Evolutionary conservation across 1,140 invertebrate species (phyloP).

Genomic region (Hetaerina americana): DNA sequence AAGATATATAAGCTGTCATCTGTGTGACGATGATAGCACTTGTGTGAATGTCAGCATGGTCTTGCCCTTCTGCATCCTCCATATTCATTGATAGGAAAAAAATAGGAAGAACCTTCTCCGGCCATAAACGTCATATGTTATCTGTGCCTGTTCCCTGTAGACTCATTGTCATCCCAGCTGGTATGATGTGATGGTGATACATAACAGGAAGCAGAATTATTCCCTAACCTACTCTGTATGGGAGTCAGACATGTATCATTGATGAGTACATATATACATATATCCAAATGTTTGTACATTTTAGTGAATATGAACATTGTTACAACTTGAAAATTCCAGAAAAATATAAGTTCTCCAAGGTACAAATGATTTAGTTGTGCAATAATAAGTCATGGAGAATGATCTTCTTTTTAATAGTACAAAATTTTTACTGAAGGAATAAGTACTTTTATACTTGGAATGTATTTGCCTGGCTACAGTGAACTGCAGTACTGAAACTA

Average conservation of each 20-base stretch:
- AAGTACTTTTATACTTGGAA: neutral
- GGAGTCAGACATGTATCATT: neutral
- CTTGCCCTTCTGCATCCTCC: neutral
- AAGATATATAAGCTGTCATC: too few species aligned
- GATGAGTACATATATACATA: neutral
- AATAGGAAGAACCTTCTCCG: neutral
- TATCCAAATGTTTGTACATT: neutral
- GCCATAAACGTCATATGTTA: neutral
- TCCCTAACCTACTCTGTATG: neutral
- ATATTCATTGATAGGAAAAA: too few species aligned
- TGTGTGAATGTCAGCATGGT: neutral
- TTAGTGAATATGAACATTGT: neutral
- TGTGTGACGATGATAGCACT: neutral
- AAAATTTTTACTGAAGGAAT: constrained; percentile 1
- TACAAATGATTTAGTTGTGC: neutral
- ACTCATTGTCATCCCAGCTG: too few species aligned
- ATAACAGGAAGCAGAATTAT: neutral
- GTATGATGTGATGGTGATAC: neutral
- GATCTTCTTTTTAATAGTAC: neutral
- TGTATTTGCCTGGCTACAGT: neutral
- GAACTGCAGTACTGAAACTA: neutral
- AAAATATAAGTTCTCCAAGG: neutral
- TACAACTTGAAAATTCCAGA: neutral
- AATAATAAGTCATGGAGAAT: neutral
- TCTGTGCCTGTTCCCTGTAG: neutral